A percentile compares a stretch with the other conserved stretches of the same genome.
These are phyloP conservation scores for Halcyon badia DNA, from an alignment of 2,797 vertebrate genomes.

Conservation along the genomic window DNA sequence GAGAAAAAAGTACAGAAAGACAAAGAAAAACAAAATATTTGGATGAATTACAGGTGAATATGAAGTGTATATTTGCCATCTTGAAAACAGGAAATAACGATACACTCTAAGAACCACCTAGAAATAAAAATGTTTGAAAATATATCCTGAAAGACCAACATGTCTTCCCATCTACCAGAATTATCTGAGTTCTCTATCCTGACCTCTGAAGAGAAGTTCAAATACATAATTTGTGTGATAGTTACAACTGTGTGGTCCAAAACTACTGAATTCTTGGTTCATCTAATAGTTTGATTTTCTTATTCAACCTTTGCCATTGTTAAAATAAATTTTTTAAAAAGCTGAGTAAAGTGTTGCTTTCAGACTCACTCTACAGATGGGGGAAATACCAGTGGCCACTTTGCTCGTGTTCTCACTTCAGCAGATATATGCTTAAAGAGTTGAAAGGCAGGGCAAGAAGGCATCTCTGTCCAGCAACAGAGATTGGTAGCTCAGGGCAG, in stretches of 20 bases:
- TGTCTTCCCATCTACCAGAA: neutral
- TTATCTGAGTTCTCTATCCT: neutral
- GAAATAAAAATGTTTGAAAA: neutral
- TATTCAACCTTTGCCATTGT: neutral
- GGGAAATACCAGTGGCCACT: neutral
- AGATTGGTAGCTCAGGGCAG: neutral
- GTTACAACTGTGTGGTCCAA: neutral
- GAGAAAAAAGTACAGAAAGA: neutral
- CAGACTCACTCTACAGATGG: neutral
- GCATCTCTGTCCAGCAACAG: neutral
- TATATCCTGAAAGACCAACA: neutral
- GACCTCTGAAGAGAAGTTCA: neutral
- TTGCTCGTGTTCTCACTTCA: neutral
- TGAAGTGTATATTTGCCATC: neutral
- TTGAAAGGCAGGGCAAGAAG: neutral
- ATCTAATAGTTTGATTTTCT: neutral
- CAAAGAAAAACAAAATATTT: neutral
- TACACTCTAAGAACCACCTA: neutral
- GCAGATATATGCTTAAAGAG: neutral
- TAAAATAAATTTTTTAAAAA: neutral
- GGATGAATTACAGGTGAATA: neutral
- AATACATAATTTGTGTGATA: neutral
- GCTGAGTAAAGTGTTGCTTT: neutral
- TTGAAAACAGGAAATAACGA: neutral
- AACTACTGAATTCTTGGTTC: neutral